Percentiles rank a stretch among this genome's conserved stretches.
Conservation (phyloP, 2,113 vertebrate species). For the Rousettus leschenaultii region DNA sequence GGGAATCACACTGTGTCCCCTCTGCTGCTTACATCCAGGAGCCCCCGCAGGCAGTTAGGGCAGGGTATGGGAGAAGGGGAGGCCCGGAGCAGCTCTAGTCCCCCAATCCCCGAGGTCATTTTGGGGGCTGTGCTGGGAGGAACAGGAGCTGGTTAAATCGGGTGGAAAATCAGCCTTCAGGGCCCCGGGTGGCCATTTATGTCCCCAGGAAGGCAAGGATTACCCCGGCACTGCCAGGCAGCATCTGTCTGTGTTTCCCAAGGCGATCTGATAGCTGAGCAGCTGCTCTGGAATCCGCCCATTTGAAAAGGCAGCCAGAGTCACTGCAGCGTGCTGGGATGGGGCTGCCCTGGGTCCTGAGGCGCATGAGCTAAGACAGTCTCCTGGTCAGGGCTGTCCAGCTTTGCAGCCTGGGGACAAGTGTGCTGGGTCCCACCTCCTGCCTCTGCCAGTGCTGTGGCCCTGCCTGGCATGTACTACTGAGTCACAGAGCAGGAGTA, state of each 20-base stretch:
- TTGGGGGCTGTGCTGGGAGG: background rate
- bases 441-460: background rate
- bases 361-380: fast-evolving
- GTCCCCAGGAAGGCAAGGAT: conserved; percentile 37
- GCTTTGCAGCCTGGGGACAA: background rate
- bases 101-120: background rate
- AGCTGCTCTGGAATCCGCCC: conserved; percentile 2
- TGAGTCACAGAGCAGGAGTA: background rate
- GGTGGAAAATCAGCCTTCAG: conserved; percentile 56
- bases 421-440: background rate
- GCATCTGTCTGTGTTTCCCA: background rate
- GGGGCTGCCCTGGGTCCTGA: background rate
- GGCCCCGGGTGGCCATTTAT: background rate
- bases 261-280: background rate
- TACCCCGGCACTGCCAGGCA: background rate
- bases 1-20: background rate
- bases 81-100: background rate
- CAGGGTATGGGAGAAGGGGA: background rate
- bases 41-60: background rate
- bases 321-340: fast-evolving
- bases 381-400: background rate
- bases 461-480: fast-evolving
- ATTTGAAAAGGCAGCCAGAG: background rate
- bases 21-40: background rate
- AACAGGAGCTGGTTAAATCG: conserved; percentile 30